Conservation (phyloP, 2,888 invertebrate species). For the Oligia strigilis region DNA sequence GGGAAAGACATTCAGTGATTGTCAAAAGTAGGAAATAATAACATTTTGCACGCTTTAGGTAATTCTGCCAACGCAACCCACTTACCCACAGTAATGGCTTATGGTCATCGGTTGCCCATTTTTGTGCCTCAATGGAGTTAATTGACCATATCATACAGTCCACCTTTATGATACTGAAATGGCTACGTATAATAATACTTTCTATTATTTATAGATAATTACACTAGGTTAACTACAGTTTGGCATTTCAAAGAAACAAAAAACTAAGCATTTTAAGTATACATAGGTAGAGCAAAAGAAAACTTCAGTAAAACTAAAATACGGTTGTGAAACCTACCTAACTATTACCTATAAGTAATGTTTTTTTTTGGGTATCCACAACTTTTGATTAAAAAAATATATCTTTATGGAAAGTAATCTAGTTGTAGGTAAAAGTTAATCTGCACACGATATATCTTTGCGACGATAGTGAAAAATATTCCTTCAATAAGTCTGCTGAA, state of each 20-base stretch:
- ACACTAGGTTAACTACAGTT: conserved; percentile 74
- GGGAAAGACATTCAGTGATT: conserved; percentile 19
- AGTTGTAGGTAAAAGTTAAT: background rate
- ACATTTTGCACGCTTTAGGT: background rate
- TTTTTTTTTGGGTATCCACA: background rate
- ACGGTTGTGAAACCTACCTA: background rate
- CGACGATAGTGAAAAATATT: conserved; percentile 28
- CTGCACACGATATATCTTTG: conserved; percentile 12
- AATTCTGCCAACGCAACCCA: conserved; percentile 29
- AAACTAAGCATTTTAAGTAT: conserved; percentile 32
- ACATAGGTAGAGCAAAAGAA: conserved; percentile 10
- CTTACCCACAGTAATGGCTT: conserved; percentile 52
- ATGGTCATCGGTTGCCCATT: conserved; percentile 53
- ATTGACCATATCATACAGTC: conserved; percentile 80
- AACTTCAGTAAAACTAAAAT: conserved; percentile 11
- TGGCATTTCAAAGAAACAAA: conserved; percentile 75
- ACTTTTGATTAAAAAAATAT: background rate
- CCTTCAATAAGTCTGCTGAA: conserved; percentile 4
- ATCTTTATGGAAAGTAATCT: background rate
- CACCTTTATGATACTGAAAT: conserved; percentile 73
- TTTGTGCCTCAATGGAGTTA: conserved; percentile 78
- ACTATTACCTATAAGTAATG: background rate
- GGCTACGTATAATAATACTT: conserved; percentile 78
- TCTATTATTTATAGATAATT: conserved; percentile 73
- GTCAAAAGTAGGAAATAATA: background rate